Conservation (phyloP, 2,113 vertebrate genomes). For the Columba janthina region DNA sequence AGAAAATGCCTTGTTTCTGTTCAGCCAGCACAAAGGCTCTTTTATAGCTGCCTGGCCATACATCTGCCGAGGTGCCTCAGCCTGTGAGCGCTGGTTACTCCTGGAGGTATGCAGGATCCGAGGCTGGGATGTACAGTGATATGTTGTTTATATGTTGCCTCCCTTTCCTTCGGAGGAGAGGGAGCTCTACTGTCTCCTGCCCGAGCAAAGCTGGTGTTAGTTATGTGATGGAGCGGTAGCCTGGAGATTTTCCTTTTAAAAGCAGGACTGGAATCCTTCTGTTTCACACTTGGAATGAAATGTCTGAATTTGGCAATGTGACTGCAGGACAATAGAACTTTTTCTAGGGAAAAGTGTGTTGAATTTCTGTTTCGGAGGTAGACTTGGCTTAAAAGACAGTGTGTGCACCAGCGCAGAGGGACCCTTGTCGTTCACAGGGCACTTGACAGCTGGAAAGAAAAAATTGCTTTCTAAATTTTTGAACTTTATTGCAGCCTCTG, state of each 20-base stretch:
- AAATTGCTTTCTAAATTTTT: background rate
- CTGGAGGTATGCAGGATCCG: constrained; percentile 52
- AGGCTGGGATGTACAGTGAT: constrained; percentile 29
- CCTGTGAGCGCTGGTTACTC: constrained; percentile 26
- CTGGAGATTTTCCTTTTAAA: background rate
- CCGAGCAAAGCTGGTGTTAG: constrained; percentile 11
- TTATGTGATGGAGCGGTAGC: background rate
- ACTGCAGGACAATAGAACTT: constrained; percentile 18
- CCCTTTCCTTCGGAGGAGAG: constrained; percentile 21
- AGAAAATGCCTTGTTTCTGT: constrained; percentile 65
- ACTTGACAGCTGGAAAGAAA: background rate
- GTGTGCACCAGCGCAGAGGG: background rate
- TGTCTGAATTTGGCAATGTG: background rate
- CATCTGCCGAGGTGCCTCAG: constrained; percentile 58
- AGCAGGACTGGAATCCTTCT: background rate
- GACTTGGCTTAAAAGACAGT: background rate
- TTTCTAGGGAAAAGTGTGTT: background rate
- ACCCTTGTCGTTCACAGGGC: background rate
- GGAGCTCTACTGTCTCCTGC: constrained; percentile 20
- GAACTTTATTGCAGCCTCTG: background rate
- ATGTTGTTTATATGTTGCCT: constrained; percentile 43
- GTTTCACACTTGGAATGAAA: background rate
- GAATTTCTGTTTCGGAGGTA: background rate
- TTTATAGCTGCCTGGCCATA: constrained; percentile 52
- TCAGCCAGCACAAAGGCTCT: constrained; percentile 61